Base-by-base conservation (phyloP, 2,797 vertebrate genomes). In the Uromys caudimaculatus region DNA sequence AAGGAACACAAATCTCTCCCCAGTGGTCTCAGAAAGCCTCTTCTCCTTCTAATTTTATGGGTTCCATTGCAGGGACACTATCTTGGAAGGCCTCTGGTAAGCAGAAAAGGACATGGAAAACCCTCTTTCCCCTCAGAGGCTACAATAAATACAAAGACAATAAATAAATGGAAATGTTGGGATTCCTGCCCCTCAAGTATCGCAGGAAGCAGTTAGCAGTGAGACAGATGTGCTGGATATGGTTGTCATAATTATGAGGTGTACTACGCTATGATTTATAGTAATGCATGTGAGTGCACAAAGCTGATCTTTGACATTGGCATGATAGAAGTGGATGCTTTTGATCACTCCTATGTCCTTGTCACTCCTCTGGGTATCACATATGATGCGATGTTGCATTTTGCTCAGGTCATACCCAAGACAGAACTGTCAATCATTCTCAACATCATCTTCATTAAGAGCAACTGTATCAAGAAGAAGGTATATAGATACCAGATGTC, bases 141-240 rank as follows among this genome's bases (percentile, higher is more conserved):
- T 0, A 19, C 52, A 19, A 11, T 41, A 0, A 64, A 88, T 79
- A 12, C 76, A 94, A 85, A 38, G 52, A 44, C 21, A 92, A 64
- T n/a, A n/a, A n/a, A n/a, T n/a, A n/a, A n/a, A n/a, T 32, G 62
- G 27, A 17, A 6, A 14, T 79, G 86, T 11, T 95, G 90, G 3
- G 84, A 14, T 62, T 96, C 44, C 56, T 97, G 44, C 94, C 97
- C 3, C 54, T 17, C 86, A 41, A 54, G 29, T 95, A 93, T 94
- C 90, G 11, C 58, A 88, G 29, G 2, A 90, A 91, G 13, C 52
- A 94, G 73, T 16, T 1, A 0, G 14, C 23, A 89, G 35, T 1
- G 13, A 91, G 54, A 84, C 16, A 4, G 92, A 94, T 14, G 85
- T 96, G 47, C 47, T 82, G 58, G 1, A 35, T 9, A 10, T 9